phyloP scores from a whole-genome alignment of 2,797 vertebrate species.

The Hapalemur alaotrensis region DNA sequence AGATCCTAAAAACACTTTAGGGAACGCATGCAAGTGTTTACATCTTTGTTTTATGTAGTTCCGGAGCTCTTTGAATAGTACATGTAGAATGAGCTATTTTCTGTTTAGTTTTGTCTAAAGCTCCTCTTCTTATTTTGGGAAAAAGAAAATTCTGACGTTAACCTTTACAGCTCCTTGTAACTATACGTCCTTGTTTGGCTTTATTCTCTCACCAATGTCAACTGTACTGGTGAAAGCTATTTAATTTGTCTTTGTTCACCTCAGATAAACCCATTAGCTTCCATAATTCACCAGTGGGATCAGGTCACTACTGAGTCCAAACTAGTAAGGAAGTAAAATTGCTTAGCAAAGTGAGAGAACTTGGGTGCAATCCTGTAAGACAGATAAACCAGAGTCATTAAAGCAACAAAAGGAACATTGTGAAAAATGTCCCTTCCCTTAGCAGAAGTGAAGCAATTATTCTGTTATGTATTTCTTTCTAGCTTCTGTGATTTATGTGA shows the following conservation, averaged over 20 bases:
- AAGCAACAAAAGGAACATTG: background rate
- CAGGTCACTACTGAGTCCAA: background rate
- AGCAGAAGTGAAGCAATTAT: background rate
- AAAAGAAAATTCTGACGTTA: background rate
- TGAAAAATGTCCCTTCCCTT: background rate
- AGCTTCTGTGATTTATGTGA: background rate
- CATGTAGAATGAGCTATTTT: background rate
- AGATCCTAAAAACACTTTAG: background rate
- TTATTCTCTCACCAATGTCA: background rate
- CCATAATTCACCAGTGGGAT: background rate
- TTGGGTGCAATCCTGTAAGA: background rate
- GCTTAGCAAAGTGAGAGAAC: background rate
- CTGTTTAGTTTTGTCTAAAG: background rate
- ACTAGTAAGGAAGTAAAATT: background rate
- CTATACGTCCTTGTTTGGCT: background rate
- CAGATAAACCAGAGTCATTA: background rate
- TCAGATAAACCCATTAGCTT: background rate
- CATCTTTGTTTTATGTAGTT: background rate
- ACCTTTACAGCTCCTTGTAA: background rate
- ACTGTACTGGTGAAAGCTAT: background rate
- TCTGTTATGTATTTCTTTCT: background rate
- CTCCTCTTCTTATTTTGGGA: background rate
- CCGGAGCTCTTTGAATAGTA: background rate
- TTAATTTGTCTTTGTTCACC: background rate
- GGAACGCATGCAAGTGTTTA: background rate